Base-by-base conservation (phyloP, 2,888 invertebrate species). In the Dryobota labecula region DNA sequence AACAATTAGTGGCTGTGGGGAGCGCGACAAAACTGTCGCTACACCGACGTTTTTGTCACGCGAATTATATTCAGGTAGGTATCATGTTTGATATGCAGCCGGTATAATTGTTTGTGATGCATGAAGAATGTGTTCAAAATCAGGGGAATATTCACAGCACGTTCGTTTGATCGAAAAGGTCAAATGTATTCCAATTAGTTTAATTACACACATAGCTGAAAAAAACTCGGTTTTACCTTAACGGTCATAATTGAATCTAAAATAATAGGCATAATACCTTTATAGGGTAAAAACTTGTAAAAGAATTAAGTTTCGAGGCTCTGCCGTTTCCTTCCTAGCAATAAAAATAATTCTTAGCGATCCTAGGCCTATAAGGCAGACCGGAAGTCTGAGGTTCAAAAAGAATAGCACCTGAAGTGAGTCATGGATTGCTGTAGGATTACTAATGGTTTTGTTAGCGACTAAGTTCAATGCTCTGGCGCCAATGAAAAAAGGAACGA, bases 1-100 rank as follows among this genome's bases (percentile, higher is more conserved):
- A 82, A 80, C 87, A 90, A 91, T 90, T 91, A 90, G 87, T 78
- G 71, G 13, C 45, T 58, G 63, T 82, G 82, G 87, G 88, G 83
- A 76, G 78, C 66, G 78, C 70, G 72, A 76, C 82, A 81, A 83
- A 76, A 75, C 65, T 71, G 83, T 73, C 75, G 61, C 70, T 51
- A 61, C 77, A 77, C 71, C 75, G 36, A 76, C 58, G 63, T 74
- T 85, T 79, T 76, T 82, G 68, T 57, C 53, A 38, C 57, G 24
- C 30, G 43, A 70, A 79, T 65, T 71, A 57, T 45, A 51, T 53
- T 78, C 67, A 61, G n/a, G 47, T 70, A 61, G n/a, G 47, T 54
- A 45, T 75, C 38, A 36, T 36, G 58, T 15, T 8, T 13, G 24
- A 7, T 56, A 56, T 36, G 36, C 45, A 30, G 8, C 20, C 60